phyloP scores from a whole-genome alignment of 2,113 vertebrate species.

The Oryzias celebensis region DNA sequence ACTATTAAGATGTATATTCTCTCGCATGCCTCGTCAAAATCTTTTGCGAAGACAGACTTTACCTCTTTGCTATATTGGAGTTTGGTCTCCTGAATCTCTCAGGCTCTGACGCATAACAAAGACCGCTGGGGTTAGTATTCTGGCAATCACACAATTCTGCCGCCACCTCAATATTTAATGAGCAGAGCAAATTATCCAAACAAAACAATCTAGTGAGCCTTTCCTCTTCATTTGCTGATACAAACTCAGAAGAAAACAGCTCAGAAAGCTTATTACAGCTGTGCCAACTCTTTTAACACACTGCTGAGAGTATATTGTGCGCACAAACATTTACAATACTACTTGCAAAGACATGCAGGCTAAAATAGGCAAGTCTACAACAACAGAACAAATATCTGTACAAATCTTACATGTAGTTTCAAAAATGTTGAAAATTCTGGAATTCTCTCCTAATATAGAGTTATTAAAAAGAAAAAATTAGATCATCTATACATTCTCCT shows the following conservation, averaged over 20 bases:
- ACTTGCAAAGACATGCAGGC: neutral
- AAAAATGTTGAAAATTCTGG: no score
- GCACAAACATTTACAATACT: constrained; percentile 1
- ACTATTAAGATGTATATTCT: constrained; percentile 7
- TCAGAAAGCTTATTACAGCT: constrained; percentile 47
- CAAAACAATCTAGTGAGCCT: constrained; percentile 71
- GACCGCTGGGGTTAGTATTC: constrained; percentile 63
- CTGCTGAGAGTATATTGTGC: constrained; percentile 8
- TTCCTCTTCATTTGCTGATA: constrained; percentile 61
- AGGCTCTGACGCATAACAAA: constrained; percentile 68
- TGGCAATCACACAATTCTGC: constrained; percentile 76
- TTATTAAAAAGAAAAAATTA: no score
- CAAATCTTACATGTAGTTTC: neutral
- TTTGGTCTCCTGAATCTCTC: constrained; percentile 47
- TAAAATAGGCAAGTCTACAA: neutral
- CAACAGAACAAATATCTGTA: neutral
- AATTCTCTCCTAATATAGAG: no score
- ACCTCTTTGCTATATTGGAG: constrained; percentile 12
- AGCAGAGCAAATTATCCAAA: constrained; percentile 76
- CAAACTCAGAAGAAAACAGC: constrained; percentile 41
- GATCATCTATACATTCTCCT: no score
- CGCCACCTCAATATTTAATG: constrained; percentile 78
- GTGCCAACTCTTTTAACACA: constrained; percentile 44
- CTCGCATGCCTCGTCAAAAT: constrained; percentile 21
- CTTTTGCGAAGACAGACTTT: constrained; percentile 32